phyloP scores from a whole-genome alignment of 2,113 vertebrate species.

The Miniopterus natalensis region DNA sequence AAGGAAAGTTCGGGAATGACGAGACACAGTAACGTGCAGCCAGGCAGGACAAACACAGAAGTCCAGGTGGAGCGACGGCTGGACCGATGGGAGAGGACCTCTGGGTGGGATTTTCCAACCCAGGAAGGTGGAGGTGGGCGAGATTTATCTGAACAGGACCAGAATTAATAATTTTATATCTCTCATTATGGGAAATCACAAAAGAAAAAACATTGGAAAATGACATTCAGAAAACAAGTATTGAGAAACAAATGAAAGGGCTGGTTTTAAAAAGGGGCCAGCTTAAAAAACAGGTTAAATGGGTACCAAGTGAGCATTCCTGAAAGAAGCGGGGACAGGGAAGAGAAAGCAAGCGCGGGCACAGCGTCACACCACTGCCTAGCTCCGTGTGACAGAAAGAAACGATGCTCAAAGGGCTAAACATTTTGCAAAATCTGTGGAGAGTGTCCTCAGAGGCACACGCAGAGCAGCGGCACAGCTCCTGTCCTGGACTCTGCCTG shows the following conservation, averaged over 20 bases:
- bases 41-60: background rate
- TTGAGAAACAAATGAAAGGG: conserved; percentile 4
- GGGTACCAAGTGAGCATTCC: background rate
- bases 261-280: background rate
- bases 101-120: background rate
- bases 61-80: background rate
- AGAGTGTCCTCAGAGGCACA: background rate
- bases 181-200: conserved; percentile 5
- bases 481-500: background rate
- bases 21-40: background rate
- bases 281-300: background rate
- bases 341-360: background rate
- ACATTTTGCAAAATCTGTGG: background rate
- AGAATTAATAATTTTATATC: conserved; percentile 41
- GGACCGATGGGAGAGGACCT: background rate
- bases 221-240: conserved; percentile 22
- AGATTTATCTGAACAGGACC: background rate
- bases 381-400: background rate
- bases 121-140: background rate
- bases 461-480: background rate
- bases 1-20: background rate
- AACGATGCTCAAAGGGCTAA: background rate
- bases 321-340: background rate
- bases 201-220: background rate
- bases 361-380: background rate